Conservation (phyloP, 2,113 vertebrate species). For the Perognathus longimembris region DNA sequence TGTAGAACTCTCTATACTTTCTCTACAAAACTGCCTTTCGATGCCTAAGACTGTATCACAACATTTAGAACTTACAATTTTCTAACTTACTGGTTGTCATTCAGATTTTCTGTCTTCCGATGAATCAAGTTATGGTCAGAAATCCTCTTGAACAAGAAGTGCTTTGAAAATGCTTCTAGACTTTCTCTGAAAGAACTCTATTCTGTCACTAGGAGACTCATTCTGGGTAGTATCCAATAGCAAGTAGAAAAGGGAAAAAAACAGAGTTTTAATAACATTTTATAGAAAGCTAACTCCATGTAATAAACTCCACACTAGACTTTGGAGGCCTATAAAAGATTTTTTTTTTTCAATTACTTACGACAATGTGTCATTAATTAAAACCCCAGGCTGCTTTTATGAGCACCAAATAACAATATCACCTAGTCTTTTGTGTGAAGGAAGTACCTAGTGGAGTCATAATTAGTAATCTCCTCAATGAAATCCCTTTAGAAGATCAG, state of each 20-base stretch:
- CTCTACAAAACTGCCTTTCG: background rate
- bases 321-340: background rate
- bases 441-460: conserved; percentile 16
- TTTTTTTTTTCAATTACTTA: conserved; percentile 47
- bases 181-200: background rate
- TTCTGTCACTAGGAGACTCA: background rate
- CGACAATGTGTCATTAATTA: background rate
- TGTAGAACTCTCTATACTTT: too few species aligned
- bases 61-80: background rate
- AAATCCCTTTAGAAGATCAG: conserved; percentile 31
- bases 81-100: conserved; percentile 30
- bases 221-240: background rate
- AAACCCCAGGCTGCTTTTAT: conserved; percentile 10
- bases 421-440: conserved; percentile 22
- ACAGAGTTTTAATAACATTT: background rate
- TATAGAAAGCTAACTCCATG: background rate
- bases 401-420: background rate
- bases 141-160: background rate
- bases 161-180: conserved; percentile 4
- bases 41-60: background rate
- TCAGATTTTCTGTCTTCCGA: conserved; percentile 30
- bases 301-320: background rate
- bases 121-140: conserved; percentile 36
- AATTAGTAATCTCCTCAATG: conserved; percentile 58
- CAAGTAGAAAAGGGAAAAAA: conserved; percentile 19